A percentile compares a stretch with the other conserved stretches of the same genome.
Evolutionary conservation across 1,140 invertebrate genomes (phyloP).

Genomic region (Diorhabda carinulata): DNA sequence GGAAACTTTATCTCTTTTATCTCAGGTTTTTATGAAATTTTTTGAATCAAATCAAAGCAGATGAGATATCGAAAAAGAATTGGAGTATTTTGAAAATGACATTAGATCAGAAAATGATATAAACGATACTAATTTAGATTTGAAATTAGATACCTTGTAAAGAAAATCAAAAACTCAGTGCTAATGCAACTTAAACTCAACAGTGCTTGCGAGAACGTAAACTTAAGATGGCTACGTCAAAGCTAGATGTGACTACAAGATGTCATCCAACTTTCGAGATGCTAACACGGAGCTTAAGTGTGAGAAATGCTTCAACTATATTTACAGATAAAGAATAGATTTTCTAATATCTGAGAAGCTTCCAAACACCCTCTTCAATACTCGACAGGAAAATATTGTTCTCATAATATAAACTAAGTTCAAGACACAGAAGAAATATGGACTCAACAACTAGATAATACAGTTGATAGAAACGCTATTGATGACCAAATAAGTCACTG

Average conservation of each 20-base stretch:
- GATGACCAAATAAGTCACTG: constrained; percentile 4
- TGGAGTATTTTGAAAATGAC: constrained; percentile 5
- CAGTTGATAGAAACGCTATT: constrained; percentile 13
- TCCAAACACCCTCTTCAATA: background rate
- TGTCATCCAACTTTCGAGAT: background rate
- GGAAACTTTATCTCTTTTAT: constrained; percentile 3
- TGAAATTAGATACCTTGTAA: background rate
- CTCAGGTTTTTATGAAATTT: constrained; percentile 8
- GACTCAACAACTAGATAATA: constrained; percentile 5
- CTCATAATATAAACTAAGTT: background rate
- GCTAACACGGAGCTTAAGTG: background rate
- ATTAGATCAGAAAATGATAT: constrained; percentile 11
- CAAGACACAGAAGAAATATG: background rate
- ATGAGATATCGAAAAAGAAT: background rate
- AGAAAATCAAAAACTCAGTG: background rate
- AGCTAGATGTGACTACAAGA: background rate
- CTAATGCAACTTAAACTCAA: background rate
- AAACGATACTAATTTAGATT: background rate
- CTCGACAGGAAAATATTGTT: background rate
- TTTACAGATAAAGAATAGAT: background rate
- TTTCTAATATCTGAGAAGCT: background rate
- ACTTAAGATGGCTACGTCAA: background rate
- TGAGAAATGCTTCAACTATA: background rate
- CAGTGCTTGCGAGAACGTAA: background rate
- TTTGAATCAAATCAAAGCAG: constrained; percentile 10